Percentiles rank a stretch among this genome's conserved stretches.
Evolutionary conservation across 1,140 invertebrate genomes (phyloP).

Genomic region (Aradophagus sp.): DNA sequence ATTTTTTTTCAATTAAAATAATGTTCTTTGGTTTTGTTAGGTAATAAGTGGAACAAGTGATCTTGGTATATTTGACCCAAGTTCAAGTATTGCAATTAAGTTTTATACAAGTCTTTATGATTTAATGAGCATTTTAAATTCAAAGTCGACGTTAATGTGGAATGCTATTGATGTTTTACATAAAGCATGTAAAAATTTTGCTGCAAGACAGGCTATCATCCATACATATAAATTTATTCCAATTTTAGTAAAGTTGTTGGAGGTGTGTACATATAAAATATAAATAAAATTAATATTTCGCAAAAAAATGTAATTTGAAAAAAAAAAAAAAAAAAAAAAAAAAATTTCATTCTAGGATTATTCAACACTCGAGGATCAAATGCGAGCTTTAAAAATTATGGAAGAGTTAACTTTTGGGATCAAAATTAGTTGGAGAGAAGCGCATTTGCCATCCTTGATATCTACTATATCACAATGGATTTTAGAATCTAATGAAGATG

Average conservation of each 20-base stretch:
- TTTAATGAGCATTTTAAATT: constrained; percentile 64
- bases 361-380: constrained; percentile 69
- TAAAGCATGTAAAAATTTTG: constrained; percentile 77
- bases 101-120: constrained; percentile 77
- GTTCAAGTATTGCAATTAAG: constrained; percentile 69
- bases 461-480: constrained; percentile 79
- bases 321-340: too few species aligned
- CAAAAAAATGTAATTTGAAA: neutral
- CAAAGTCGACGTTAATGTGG: constrained; percentile 74
- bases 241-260: constrained; percentile 77
- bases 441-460: constrained; percentile 79
- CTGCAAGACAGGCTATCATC: constrained; percentile 77
- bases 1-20: too few species aligned
- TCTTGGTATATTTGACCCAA: constrained; percentile 76
- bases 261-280: constrained; percentile 46
- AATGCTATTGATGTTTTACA: constrained; percentile 78
- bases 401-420: constrained; percentile 83
- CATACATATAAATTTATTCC: constrained; percentile 82
- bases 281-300: neutral
- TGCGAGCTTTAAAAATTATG: constrained; percentile 71
- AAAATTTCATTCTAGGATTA: constrained; percentile 59
- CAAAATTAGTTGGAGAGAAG: constrained; percentile 82
- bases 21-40: constrained; percentile 57
- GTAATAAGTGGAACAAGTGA: constrained; percentile 73
- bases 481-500: constrained; percentile 75